Evolutionary conservation across 35 echinoderm and acorn worm genomes (phyloP), one percentile per base, ranked within the genome.

Genomic region (Ptychodera flava): DNA sequence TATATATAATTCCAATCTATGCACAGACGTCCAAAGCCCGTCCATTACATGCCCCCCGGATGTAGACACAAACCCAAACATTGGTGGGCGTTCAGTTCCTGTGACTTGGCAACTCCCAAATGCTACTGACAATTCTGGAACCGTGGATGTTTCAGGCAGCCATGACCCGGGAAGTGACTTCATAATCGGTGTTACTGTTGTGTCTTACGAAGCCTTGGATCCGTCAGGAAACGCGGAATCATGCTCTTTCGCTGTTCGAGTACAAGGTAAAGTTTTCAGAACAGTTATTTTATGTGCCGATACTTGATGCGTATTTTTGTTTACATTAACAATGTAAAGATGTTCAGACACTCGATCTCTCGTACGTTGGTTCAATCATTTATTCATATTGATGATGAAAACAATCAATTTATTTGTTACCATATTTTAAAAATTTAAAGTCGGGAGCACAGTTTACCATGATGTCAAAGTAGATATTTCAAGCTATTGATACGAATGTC

Each of bases 91-190:
- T n/a, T 81, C 88, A 28, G 88, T 90, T 1, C 16, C 78, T 1
- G 88, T 89, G 36, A 90, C 92, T 0, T 93, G 92, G 92, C 33
- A 85, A 14, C 79, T 33, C 28, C 92, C 92, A 10, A 32, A 16
- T n/a, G 92, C 84, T 27, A 35, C 32, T 33, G 92, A 93, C 79
- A 34, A 82, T 15, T 82, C 88, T 82, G 92, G 88, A 28, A 52
- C 36, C 16, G 78, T 89, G 15, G 81, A 83, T 34, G 84, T 85
- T 36, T 78, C 83, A 80, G 36, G 79, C 29, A 37, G 64, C 27
- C 78, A 77, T 77, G 37, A 38, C 14, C 77, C 88, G 32, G 83
- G 75, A 12, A 78, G 78, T 15, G 80, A 79, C 77, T 86, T 90
- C 32, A 33, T 75, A 29, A 15, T 53, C 0, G 88, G 53, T 79